These are phyloP conservation scores for Lagorchestes hirsutus DNA, from an alignment of 2,797 vertebrate genomes.

Conservation along the genomic window DNA sequence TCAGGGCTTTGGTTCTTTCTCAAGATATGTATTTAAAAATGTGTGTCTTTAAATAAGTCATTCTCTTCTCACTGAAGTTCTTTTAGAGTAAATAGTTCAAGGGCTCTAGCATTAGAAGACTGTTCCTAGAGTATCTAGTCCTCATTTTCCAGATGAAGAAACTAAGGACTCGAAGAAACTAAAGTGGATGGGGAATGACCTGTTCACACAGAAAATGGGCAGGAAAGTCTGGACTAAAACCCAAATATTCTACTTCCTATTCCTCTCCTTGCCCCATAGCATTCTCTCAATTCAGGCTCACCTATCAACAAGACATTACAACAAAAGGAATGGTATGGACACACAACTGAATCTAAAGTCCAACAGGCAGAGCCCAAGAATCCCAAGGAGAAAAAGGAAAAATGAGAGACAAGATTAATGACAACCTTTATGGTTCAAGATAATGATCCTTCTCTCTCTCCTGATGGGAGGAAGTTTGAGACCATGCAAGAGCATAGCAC, in stretches of 20 bases:
- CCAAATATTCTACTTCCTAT: neutral
- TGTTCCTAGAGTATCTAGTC: neutral
- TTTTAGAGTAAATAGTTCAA: neutral
- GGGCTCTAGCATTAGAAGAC: neutral
- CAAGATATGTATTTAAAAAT: neutral
- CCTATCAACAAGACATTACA: neutral
- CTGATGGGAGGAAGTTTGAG: neutral
- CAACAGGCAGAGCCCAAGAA: neutral
- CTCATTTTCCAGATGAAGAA: neutral
- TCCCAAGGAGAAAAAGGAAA: neutral
- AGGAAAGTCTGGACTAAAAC: neutral
- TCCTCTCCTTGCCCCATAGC: neutral
- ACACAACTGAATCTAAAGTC: neutral
- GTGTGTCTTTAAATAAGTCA: neutral
- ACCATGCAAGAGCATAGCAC: neutral
- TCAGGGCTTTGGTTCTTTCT: constrained; percentile 2
- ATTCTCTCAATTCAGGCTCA: neutral
- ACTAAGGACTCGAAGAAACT: neutral
- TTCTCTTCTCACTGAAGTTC: neutral
- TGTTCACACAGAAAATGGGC: neutral
- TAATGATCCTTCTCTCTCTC: neutral
- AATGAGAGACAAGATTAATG: neutral
- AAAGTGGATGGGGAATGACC: neutral
- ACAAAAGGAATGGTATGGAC: neutral
- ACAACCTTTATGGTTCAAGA: neutral